Evolutionary conservation across 2,888 invertebrate genomes (phyloP).

Genomic region (Rhorus exstirpatorius): DNA sequence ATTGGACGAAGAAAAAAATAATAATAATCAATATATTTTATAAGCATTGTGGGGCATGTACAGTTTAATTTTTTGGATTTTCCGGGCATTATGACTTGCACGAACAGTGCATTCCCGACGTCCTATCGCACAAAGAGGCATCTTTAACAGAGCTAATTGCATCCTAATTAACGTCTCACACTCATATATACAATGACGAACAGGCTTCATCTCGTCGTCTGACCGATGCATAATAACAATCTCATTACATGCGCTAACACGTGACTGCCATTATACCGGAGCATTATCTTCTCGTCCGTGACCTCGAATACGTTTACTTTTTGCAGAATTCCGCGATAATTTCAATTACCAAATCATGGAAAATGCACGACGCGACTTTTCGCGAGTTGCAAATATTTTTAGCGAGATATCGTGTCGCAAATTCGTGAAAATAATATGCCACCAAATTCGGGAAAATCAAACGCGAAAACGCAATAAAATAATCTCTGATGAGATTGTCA

Average conservation of each 20-base stretch:
- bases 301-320: background rate
- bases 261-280: constrained; percentile 23
- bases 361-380: background rate
- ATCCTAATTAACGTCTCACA: constrained; percentile 22
- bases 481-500: constrained; percentile 2
- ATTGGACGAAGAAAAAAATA: no score
- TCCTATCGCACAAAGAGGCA: background rate
- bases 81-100: background rate
- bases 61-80: no score
- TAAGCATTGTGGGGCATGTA: no score
- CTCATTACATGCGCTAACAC: background rate
- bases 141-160: constrained; percentile 25
- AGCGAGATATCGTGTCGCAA: background rate
- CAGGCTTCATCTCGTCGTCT: background rate
- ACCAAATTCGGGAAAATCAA: constrained; percentile 27
- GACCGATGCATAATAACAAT: constrained; percentile 3
- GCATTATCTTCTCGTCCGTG: background rate
- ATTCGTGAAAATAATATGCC: background rate
- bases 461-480: constrained; percentile 49
- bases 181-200: background rate
- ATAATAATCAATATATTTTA: no score
- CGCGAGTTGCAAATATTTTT: background rate
- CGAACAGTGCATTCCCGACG: background rate
- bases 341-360: background rate
- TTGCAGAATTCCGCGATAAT: background rate